Percentiles rank a stretch among this genome's conserved stretches.
Evolutionary conservation across 2,113 vertebrate species (phyloP).

Genomic region (Nannospalax galili): DNA sequence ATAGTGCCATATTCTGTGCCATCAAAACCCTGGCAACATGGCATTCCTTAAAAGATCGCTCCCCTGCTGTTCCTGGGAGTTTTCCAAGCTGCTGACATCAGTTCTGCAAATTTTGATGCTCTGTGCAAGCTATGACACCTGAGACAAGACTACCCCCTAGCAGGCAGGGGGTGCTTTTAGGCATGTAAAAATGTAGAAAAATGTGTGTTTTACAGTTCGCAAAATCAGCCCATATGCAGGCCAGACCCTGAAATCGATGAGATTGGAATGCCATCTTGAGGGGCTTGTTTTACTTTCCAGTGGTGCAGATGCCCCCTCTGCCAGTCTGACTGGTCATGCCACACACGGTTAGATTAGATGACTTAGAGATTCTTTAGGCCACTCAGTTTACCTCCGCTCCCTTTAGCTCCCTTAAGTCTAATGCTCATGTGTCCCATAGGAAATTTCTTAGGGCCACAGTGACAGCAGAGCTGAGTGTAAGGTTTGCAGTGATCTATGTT

Average conservation of each 20-base stretch:
- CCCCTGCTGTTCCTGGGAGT: background rate
- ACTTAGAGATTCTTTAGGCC: background rate
- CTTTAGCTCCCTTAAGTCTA: background rate
- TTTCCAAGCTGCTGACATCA: conserved; percentile 30
- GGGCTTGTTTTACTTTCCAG: background rate
- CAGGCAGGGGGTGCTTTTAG: background rate
- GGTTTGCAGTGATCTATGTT: background rate
- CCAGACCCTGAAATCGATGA: background rate
- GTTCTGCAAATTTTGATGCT: conserved; percentile 28
- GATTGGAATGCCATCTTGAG: background rate
- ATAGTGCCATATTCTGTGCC: background rate
- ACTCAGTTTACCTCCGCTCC: background rate
- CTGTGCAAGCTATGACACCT: background rate
- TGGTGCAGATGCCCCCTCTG: background rate
- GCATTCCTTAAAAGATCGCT: background rate
- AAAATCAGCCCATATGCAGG: too few relatives aligned
- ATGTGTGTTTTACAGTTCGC: background rate
- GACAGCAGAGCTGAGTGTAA: background rate
- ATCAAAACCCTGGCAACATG: background rate
- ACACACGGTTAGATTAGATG: background rate
- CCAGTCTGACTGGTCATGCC: background rate
- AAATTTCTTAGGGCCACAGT: background rate
- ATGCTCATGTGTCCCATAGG: background rate
- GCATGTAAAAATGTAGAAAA: background rate
- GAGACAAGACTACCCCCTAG: background rate